phyloP scores from a whole-genome alignment of 2,113 vertebrate species.

The Mugil cephalus region DNA sequence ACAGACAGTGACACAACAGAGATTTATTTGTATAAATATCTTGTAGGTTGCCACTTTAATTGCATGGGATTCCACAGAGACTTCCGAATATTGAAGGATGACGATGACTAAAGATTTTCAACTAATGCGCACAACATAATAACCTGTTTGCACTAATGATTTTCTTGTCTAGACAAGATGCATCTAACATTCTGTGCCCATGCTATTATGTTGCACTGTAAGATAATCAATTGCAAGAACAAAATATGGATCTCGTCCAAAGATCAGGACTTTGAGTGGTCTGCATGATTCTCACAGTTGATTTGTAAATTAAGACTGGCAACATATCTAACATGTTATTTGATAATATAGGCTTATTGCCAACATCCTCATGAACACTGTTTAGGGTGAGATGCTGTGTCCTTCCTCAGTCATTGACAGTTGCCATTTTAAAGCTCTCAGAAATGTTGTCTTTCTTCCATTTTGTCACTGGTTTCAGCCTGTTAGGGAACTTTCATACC shows the following conservation, averaged over 20 bases:
- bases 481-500: not conserved
- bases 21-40: no score
- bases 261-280: not conserved
- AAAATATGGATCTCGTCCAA: not conserved
- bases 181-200: not conserved
- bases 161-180: not conserved
- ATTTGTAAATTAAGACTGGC: no score
- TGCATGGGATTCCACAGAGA: no score
- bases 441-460: not conserved
- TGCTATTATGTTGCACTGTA: not conserved
- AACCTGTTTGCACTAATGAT: not conserved
- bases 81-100: no score
- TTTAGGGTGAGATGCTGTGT: no score
- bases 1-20: no score
- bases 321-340: no score
- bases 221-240: not conserved
- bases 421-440: not conserved
- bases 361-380: no score
- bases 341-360: not conserved
- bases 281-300: not conserved
- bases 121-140: not conserved
- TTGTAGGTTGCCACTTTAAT: no score
- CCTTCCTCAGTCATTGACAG: not conserved
- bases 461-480: not conserved
- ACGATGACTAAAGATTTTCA: not conserved